Conservation (phyloP, 2,797 vertebrate species). For the Chaunax sp. region DNA sequence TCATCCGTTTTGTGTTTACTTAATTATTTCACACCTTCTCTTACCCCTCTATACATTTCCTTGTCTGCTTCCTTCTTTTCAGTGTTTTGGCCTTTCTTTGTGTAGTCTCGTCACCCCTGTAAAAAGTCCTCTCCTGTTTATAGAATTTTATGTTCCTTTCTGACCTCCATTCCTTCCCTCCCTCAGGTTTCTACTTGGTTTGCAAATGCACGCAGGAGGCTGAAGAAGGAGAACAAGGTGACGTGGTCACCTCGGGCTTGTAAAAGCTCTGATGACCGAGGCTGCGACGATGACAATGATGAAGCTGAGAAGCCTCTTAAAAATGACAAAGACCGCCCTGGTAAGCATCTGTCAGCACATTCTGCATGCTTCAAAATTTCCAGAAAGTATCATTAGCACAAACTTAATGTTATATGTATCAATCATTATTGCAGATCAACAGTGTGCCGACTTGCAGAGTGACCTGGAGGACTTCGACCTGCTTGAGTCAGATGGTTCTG, state of each 20-base stretch:
- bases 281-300: slow-evolving; percentile 91
- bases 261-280: slow-evolving; percentile 93
- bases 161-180: background rate
- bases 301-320: slow-evolving; percentile 90
- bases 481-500: slow-evolving; percentile 89
- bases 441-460: slow-evolving; percentile 89
- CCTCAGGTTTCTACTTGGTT: slow-evolving; percentile 94
- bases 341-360: slow-evolving; percentile 61
- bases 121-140: background rate
- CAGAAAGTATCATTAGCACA: background rate
- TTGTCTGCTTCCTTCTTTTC: background rate
- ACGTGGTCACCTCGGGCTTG: slow-evolving; percentile 93
- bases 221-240: slow-evolving; percentile 96
- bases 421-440: slow-evolving; percentile 77
- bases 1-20: background rate
- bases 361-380: slow-evolving; percentile 1
- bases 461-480: slow-evolving; percentile 94
- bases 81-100: background rate
- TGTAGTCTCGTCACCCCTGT: background rate
- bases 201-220: slow-evolving; percentile 90
- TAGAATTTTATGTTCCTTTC: background rate
- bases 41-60: background rate
- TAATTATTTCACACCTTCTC: background rate
- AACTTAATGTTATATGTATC: background rate
- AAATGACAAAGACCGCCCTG: slow-evolving; percentile 87